A percentile compares a stretch with the other conserved stretches of the same genome.
These are phyloP conservation scores for Aphidius ervi DNA, from an alignment of 1,140 invertebrate genomes.

Conservation along the genomic window DNA sequence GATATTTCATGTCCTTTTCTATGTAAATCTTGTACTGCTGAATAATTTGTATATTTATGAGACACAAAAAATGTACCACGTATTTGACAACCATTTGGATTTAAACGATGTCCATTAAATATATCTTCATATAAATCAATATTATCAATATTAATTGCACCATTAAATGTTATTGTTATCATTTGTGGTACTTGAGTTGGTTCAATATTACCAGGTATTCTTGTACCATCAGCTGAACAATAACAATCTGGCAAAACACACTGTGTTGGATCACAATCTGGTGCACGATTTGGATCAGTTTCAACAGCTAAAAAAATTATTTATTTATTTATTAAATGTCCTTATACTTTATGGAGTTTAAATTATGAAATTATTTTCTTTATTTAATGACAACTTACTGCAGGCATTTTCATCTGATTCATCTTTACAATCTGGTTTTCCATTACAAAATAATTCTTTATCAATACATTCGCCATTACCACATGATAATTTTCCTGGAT, in stretches of 20 bases:
- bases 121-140: constrained; percentile 88
- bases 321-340: constrained; percentile 8
- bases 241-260: constrained; percentile 89
- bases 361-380: too few relatives aligned
- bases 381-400: constrained; percentile 63
- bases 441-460: constrained; percentile 89
- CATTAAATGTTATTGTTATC: constrained; percentile 92
- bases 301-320: constrained; percentile 69
- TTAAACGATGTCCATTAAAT: constrained; percentile 79
- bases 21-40: constrained; percentile 87
- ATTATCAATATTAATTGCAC: constrained; percentile 90
- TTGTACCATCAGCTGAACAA: constrained; percentile 88
- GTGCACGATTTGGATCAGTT: constrained; percentile 81
- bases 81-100: constrained; percentile 92
- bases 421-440: constrained; percentile 87
- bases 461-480: constrained; percentile 87
- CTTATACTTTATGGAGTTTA: too few relatives aligned
- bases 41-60: constrained; percentile 95
- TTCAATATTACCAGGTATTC: constrained; percentile 80
- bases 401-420: constrained; percentile 94
- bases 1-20: constrained; percentile 89
- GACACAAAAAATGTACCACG: constrained; percentile 93
- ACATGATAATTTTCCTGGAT: constrained; percentile 82
- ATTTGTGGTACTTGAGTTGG: constrained; percentile 85
- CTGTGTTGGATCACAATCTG: constrained; percentile 82